Percentiles rank a stretch among this genome's conserved stretches.
Evolutionary conservation across 2,888 invertebrate species (phyloP).

Genomic region (Clistopyga incitator): DNA sequence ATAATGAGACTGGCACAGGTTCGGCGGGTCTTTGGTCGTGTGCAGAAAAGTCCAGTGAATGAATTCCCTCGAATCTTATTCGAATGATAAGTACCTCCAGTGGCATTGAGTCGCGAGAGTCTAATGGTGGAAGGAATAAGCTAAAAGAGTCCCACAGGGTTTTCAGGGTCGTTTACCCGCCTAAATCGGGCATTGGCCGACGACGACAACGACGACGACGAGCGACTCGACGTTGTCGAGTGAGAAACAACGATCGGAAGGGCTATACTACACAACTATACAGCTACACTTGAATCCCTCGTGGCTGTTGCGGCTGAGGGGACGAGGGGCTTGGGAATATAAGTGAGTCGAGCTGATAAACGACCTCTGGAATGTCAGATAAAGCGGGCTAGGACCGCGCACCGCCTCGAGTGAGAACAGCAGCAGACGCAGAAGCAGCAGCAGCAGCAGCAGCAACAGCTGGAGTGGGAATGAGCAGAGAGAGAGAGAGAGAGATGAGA

Average conservation of each 20-base stretch:
- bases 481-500: conserved; percentile 57
- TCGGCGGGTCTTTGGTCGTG: not conserved
- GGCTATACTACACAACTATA: conserved; percentile 34
- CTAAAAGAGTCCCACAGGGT: conserved; percentile 27
- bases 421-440: conserved; percentile 64
- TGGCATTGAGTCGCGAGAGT: conserved; percentile 25
- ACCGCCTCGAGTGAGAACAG: conserved; percentile 70
- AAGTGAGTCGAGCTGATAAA: conserved; percentile 79
- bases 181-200: conserved; percentile 57
- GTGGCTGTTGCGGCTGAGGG: conserved; percentile 36
- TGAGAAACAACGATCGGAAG: conserved; percentile 53
- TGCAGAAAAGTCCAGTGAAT: not conserved
- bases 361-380: conserved; percentile 81
- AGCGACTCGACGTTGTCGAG: conserved; percentile 22
- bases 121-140: conserved; percentile 38
- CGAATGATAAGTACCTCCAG: conserved; percentile 10
- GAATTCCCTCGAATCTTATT: conserved; percentile 3
- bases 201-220: conserved; percentile 24
- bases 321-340: conserved; percentile 72
- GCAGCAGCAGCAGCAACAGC: conserved; percentile 60
- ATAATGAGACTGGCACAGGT: conserved; percentile 8
- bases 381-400: conserved; percentile 77
- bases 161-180: conserved; percentile 59
- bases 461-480: conserved; percentile 56
- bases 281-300: conserved; percentile 45